These are phyloP conservation scores for Lymantria monacha DNA, from an alignment of 2,888 invertebrate genomes.

Conservation along the genomic window DNA sequence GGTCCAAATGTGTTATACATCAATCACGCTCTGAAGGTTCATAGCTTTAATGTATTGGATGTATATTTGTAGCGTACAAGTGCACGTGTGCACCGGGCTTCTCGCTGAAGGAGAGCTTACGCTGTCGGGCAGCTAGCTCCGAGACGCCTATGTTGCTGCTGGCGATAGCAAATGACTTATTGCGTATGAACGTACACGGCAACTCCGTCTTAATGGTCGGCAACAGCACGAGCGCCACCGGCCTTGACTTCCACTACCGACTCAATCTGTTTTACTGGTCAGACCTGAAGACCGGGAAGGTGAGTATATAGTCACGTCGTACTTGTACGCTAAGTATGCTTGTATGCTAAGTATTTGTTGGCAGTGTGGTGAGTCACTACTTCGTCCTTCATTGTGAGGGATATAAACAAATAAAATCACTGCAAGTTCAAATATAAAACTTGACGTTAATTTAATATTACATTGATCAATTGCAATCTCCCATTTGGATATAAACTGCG, in stretches of 20 bases:
- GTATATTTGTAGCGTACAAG: slow-evolving; percentile 81
- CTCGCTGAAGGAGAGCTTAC: slow-evolving; percentile 79
- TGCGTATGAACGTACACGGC: slow-evolving; percentile 87
- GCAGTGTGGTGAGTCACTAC: too few relatives aligned
- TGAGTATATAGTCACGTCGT: slow-evolving; percentile 41
- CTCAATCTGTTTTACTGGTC: slow-evolving; percentile 93
- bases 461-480: not conserved
- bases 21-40: too few relatives aligned
- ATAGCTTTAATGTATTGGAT: too few relatives aligned
- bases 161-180: slow-evolving; percentile 84
- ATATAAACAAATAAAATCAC: not conserved
- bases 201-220: slow-evolving; percentile 84
- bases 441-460: not conserved
- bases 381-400: too few relatives aligned
- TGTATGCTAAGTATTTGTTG: too few relatives aligned
- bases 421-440: not conserved
- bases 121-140: slow-evolving; percentile 84
- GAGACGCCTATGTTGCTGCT: slow-evolving; percentile 76
- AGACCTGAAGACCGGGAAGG: slow-evolving; percentile 92
- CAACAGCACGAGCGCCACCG: slow-evolving; percentile 92
- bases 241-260: slow-evolving; percentile 91
- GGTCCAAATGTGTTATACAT: too few relatives aligned
- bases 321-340: too few relatives aligned
- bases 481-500: too few relatives aligned
- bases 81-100: slow-evolving; percentile 94